Evolutionary conservation across 2,113 vertebrate genomes (phyloP), one percentile per base, ranked within the genome.

Genomic region (Gadus chalcogrammus): DNA sequence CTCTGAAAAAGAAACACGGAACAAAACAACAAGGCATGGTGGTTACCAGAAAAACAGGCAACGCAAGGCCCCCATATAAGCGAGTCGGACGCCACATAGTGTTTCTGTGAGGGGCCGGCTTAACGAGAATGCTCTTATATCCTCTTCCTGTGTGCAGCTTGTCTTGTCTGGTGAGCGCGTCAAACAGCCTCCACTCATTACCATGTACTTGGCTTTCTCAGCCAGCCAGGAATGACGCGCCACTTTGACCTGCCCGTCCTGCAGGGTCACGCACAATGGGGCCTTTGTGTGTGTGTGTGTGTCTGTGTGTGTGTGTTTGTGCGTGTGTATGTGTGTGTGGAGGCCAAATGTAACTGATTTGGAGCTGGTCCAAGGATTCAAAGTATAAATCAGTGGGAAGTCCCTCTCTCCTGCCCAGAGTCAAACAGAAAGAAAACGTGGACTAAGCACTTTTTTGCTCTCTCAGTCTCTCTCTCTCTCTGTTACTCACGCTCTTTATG

Each of bases 401-500:
- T 88, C 80, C 86, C 85, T 79, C 84, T 84, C 53, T 85, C 56
- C 66, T 67, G 68, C 73, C 74, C 24, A 70, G 71, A 85, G 82
- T 84, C 75, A 78, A 84, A 87, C 78, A 78, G 80, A 79, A 82
- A 87, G 42, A 13, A 82, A 79, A 67, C 80, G 80, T 80, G 75
- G 78, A 81, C 78, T 82, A 85, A 84, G 83, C 86, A 79, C 16
- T 72, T 74, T 82, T 90, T 90, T 83, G 85, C 82, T 15, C 5
- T 5, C 62, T 2, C 64, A n/a, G n/a, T n/a, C n/a, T n/a, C n/a
- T n/a, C n/a, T 42, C 70, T 16, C 70, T 52, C 65, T 62, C n/a
- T 67, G 9, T 56, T n/a, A 71, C 67, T 72, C 56, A 56, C 9
- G 20, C 18, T 18, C 59, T 61, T 5, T 22, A 60, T 35, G 65